Conservation (phyloP, 2,888 invertebrate genomes). For the Lasioglossum marginatum region DNA sequence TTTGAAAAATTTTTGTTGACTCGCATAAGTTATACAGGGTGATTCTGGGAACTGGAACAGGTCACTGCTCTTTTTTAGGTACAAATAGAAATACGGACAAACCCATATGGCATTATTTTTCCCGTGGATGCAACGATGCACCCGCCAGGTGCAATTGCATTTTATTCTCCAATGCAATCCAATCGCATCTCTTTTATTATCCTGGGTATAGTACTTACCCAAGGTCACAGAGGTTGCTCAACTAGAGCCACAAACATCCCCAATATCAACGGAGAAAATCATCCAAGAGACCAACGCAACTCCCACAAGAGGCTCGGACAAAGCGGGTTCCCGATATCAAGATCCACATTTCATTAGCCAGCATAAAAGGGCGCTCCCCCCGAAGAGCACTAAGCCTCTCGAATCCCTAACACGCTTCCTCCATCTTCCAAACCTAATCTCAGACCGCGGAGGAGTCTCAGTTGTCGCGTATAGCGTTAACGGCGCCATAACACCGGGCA, state of each 20-base stretch:
- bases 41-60: no score
- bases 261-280: background rate
- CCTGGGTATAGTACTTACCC: no score
- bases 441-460: background rate
- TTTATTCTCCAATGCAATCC: no score
- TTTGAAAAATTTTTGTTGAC: no score
- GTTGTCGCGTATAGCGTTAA: conserved; percentile 25
- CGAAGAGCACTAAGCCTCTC: background rate
- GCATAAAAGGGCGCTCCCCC: background rate
- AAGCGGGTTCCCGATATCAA: background rate
- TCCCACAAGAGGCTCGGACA: background rate
- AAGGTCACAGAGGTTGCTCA: no score
- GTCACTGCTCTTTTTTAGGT: background rate
- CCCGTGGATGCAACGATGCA: no score
- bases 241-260: background rate
- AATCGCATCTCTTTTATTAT: no score
- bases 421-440: conserved; percentile 4
- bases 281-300: background rate
- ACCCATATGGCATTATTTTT: no score
- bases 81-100: background rate
- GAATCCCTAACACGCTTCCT: background rate
- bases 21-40: no score
- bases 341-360: conserved; percentile 2
- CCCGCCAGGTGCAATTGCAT: no score
- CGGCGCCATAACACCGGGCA: conserved; percentile 5